Evolutionary conservation across 2,797 vertebrate genomes (phyloP), one percentile per base, ranked within the genome.

Genomic region (Choloepus didactylus): DNA sequence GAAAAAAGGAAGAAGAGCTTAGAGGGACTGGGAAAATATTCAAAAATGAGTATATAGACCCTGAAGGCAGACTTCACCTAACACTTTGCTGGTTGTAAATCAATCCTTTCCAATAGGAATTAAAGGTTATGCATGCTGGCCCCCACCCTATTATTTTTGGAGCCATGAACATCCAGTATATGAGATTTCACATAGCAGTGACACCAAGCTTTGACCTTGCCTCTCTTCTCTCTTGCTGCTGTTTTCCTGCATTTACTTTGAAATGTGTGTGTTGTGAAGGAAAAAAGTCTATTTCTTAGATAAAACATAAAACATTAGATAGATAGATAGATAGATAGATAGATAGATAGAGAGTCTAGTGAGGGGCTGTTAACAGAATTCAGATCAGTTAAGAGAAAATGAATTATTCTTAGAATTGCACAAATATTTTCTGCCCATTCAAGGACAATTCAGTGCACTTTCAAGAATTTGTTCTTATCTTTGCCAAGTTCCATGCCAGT

Each of bases 321-420:
- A 49, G 6, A 49, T 49, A 49, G 35, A 35, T 35, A 35, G 35
- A 35, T 35, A 35, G 35, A 35, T 35, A 35, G 27, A 66, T 16
- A 66, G 14, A 21, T 27, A n/a, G 35, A 35, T 35, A 35, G 64
- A 66, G 64, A n/a, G 0, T 12, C 9, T 49, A 29, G 15, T 16
- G 31, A 46, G 46, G 83, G 18, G 3, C 12, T 6, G 2, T 15
- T 44, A 67, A 70, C 85, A 31, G 21, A 93, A 94, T 69, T 94
- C 67, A 44, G 25, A 82, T 38, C n/a, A 16, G 6, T 56, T 75
- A 76, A n/a, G 41, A 89, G 73, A 87, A 79, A 62, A 62, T 5
- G 2, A 66, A 69, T 91, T 60, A 25, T 87, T 89, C 81, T 95
- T 93, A 72, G 38, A 44, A 62, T 54, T 76, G 19, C 41, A 31